phyloP scores from a whole-genome alignment of 2,113 vertebrate species.

The Ochotona curzoniae region DNA sequence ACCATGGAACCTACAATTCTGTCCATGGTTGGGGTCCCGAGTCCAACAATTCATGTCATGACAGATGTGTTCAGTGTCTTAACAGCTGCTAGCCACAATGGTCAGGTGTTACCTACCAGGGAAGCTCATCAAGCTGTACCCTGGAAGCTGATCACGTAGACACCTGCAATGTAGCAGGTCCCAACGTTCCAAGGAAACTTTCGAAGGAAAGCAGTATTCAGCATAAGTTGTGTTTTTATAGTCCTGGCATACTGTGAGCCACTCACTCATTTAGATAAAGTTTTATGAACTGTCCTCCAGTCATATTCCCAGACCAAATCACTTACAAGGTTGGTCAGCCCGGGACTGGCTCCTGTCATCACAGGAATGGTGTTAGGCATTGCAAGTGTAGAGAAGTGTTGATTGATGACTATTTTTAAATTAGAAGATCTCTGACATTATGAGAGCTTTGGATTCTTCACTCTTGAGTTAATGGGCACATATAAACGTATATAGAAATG shows the following conservation, averaged over 20 bases:
- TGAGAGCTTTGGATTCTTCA: neutral
- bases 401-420: neutral
- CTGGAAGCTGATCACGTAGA: neutral
- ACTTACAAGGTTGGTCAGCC: neutral
- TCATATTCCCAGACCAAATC: neutral
- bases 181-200: conserved; percentile 6
- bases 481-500: neutral
- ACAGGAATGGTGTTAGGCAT: neutral
- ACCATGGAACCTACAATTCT: too few relatives aligned
- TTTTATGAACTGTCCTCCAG: neutral
- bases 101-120: neutral
- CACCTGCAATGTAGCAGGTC: neutral
- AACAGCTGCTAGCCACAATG: neutral
- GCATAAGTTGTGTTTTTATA: neutral
- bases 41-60: too few relatives aligned
- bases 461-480: neutral
- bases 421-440: neutral
- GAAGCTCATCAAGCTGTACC: neutral
- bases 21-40: too few relatives aligned
- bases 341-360: neutral
- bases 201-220: neutral
- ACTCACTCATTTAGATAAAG: neutral
- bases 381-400: neutral
- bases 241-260: neutral
- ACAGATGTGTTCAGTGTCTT: neutral